Base-by-base conservation (phyloP, 2,113 vertebrate species). In the Megalops atlanticus region DNA sequence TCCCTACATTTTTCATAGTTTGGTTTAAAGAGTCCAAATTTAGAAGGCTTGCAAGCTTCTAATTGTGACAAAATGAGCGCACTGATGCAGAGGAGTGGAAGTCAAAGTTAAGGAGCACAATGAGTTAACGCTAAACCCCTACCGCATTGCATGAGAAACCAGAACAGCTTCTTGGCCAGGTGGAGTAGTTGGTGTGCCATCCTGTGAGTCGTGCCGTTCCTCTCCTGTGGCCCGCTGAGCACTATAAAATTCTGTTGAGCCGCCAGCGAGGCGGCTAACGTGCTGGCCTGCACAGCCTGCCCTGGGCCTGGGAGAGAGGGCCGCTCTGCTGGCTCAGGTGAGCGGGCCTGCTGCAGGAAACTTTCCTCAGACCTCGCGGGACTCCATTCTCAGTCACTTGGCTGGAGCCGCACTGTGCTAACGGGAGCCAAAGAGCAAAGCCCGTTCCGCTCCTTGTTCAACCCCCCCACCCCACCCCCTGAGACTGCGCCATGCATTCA, bases 201-300 rank as follows among this genome's bases (percentile, higher is more conserved):
- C 89, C 89, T 90, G 86, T 90, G 89, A 90, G 91, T 45, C 24
- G 73, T 49, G 58, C 70, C 78, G 68, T 24, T 49, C 54, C 84
- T 78, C 91, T 92, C 91, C 91, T 85, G 88, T 87, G 89, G 87
- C 89, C 89, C 82, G 84, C 74, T 91, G 86, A 72, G 89, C 89
- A 90, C 84, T 91, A 89, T 89, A 88, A 89, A 89, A 89, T 69
- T 90, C 85, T 88, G 91, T 85, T 89, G 88, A 77, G 87, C 88
- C 89, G 83, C 89, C 91, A 91, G 86, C 84, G 88, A 92, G 92
- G 92, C 93, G 91, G 81, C 87, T 93, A 93, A 94, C 92, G 87
- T 86, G 78, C 87, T 92, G 94, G 92, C 89, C 87, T 88, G 88
- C 90, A 86, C 88, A 86, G 86, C 84, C 88, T 89, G 92, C 91